Evolutionary conservation across 2,113 vertebrate species (phyloP).

Genomic region (Thalassarche chlororhynchos): DNA sequence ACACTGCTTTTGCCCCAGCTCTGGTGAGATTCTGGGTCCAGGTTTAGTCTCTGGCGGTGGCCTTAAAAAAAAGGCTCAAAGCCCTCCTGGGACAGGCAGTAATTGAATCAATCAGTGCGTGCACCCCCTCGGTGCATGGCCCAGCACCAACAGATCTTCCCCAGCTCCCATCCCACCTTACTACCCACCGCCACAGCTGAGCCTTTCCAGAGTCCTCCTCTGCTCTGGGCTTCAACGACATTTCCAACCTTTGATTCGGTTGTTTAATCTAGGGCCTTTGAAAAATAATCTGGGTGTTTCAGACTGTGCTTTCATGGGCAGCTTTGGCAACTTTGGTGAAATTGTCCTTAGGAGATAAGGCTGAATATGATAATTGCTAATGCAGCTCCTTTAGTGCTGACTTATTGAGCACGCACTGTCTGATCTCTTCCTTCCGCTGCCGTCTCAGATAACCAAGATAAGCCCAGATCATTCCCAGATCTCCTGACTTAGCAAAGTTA

Average conservation of each 20-base stretch:
- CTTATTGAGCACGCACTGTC: not conserved
- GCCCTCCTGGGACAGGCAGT: not conserved
- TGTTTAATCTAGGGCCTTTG: not conserved
- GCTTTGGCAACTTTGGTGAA: not conserved
- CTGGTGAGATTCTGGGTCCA: not conserved
- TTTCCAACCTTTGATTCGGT: accelerated
- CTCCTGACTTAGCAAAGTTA: not conserved
- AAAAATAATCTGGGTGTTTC: not conserved
- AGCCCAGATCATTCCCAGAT: not conserved
- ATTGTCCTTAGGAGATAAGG: not conserved
- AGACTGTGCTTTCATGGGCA: not conserved
- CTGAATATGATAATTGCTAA: not conserved
- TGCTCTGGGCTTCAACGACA: not conserved
- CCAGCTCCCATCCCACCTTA: not conserved
- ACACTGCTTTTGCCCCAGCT: accelerated
- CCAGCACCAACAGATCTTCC: not conserved
- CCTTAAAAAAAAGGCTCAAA: not conserved
- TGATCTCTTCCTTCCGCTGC: not conserved
- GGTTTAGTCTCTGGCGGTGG: not conserved
- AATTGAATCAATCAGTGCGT: not conserved
- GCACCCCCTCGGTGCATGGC: not conserved
- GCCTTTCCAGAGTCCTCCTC: not conserved
- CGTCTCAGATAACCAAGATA: not conserved
- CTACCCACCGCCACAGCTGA: not conserved
- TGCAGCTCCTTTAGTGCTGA: not conserved